A percentile compares a stretch with the other conserved stretches of the same genome.
Conservation (phyloP, 2,888 invertebrate genomes). For the Folsomia manolachei region DNA sequence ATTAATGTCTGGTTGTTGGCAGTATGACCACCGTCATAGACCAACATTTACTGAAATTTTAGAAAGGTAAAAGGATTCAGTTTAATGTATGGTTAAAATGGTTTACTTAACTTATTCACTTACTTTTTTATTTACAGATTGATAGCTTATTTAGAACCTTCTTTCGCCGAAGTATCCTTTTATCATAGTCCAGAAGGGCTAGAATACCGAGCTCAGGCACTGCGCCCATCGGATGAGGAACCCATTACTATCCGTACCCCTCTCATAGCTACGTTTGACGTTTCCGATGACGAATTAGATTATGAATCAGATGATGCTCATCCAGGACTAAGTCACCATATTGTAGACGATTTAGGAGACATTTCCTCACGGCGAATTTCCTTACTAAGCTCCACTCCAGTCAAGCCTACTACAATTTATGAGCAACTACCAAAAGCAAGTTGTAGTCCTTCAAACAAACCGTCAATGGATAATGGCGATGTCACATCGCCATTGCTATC, state of each 20-base stretch:
- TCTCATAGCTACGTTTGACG: constrained; percentile 42
- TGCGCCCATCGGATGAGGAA: constrained; percentile 36
- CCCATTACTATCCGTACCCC: constrained; percentile 36
- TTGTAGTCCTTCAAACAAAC: constrained; percentile 16
- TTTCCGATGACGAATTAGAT: constrained; percentile 37
- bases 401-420: no score
- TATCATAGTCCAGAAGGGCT: constrained; percentile 58
- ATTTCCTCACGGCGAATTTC: constrained; percentile 12
- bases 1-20: constrained; percentile 92
- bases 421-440: constrained; percentile 16
- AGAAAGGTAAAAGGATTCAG: constrained; percentile 53
- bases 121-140: constrained; percentile 62
- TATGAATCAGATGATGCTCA: constrained; percentile 33
- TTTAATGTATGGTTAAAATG: not conserved
- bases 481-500: constrained; percentile 28
- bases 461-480: constrained; percentile 27
- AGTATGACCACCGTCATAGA: constrained; percentile 71
- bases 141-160: constrained; percentile 64
- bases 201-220: constrained; percentile 29
- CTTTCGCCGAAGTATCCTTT: constrained; percentile 66
- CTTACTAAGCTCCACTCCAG: constrained; percentile 28
- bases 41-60: constrained; percentile 84
- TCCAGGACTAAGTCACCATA: constrained; percentile 21
- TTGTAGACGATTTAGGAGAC: constrained; percentile 35
- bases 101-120: constrained; percentile 10